A percentile compares a stretch with the other conserved stretches of the same genome.
phyloP scores from a whole-genome alignment of 1,140 invertebrate genomes.

The Arion vulgaris region DNA sequence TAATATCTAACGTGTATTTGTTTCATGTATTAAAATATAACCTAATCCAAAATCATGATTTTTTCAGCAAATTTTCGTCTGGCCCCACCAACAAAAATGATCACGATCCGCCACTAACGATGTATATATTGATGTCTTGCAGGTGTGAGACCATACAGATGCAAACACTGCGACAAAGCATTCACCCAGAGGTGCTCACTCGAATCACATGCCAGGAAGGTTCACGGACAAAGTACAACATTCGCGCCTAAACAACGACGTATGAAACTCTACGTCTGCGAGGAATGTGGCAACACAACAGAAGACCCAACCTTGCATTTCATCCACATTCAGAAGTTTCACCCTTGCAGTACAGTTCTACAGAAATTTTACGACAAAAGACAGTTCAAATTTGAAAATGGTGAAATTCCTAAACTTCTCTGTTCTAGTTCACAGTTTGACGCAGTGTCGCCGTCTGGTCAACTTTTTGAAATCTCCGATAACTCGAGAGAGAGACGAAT shows the following conservation, averaged over 20 bases:
- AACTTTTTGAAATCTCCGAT: background rate
- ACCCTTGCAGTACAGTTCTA: conserved; percentile 95
- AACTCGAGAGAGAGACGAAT: background rate
- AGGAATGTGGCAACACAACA: conserved; percentile 99
- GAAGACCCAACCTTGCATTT: conserved; percentile 96
- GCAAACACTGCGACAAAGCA: conserved; percentile 95
- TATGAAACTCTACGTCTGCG: conserved; percentile 97
- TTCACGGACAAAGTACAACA: conserved; percentile 95
- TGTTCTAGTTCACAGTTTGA: background rate
- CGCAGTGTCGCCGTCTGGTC: background rate
- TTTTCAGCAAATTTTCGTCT: too few species aligned
- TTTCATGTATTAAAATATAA: background rate
- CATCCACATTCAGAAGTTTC: conserved; percentile 94
- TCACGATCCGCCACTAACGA: too few species aligned
- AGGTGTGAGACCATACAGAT: conserved; percentile 98
- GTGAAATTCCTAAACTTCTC: conserved; percentile 12
- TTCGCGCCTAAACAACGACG: conserved; percentile 98
- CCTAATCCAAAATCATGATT: too few species aligned
- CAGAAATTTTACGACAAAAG: conserved; percentile 98
- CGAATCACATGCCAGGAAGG: conserved; percentile 98
- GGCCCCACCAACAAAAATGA: background rate
- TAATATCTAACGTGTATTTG: background rate
- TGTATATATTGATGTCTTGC: conserved; percentile 52
- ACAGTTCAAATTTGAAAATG: conserved; percentile 89
- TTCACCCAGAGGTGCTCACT: conserved; percentile 99